Base-by-base conservation (phyloP, 2,888 invertebrate genomes). In the Netelia fuscicornis region DNA sequence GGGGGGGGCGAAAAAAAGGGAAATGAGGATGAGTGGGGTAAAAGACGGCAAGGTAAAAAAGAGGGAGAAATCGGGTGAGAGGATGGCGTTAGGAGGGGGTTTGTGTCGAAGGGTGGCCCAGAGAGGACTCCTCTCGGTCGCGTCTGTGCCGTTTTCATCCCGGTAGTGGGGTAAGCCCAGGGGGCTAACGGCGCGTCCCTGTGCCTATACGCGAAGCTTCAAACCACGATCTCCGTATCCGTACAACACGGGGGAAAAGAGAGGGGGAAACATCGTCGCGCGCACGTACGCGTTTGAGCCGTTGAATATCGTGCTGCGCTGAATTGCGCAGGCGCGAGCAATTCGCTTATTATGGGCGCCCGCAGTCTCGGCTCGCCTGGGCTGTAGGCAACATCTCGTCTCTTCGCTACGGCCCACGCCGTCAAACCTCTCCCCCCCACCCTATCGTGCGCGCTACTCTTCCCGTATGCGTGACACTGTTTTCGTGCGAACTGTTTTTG, bases 281-380 rank as follows among this genome's bases (percentile, higher is more conserved):
- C 30, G 30, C 30, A 90, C 89, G 88, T 87, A 89, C 89, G 91
- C 90, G 25, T 25, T 25, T 25, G 1, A 25, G 25, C 25, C 25
- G 78, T 86, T 87, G 87, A 89, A 86, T 79, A 30, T 62, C 58
- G 81, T 42, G 80, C 76, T 62, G 30, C 30, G 30, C 3, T 72
- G 70, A 30, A 62, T 58, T 60, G 88, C 87, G 87, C 87, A 86
- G 85, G 88, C 88, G 87, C 87, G 77, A 81, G 80, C 81, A 82
- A 71, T 82, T 87, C 87, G 89, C 90, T 91, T 91, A 91, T 91
- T 91, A 90, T 89, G 89, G 91, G 89, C 86, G 90, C 88, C 89
- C 87, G 91, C 92, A 93, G 93, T 93, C 91, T 92, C 92, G 92
- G 92, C 91, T 93, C 90, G 92, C 91, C 93, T 92, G 93, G 92